Base-by-base conservation (phyloP, 2,888 invertebrate species). In the Odontocerum albicorne region DNA sequence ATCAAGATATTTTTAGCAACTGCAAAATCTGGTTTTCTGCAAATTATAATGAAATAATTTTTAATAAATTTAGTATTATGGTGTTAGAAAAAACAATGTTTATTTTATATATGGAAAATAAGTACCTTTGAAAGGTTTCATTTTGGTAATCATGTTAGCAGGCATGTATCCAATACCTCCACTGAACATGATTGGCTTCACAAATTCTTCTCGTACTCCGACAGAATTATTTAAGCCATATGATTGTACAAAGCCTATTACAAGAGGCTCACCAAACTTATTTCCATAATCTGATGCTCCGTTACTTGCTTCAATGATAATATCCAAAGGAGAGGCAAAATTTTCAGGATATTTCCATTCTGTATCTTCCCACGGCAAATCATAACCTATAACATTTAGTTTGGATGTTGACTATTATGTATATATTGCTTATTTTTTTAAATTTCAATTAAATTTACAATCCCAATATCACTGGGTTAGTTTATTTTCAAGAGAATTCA, bases 271-370 rank as follows among this genome's bases (percentile, higher is more conserved):
- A 0, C 97, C 98, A 74, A 98, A 99, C 75, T 99, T 98, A 72
- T 99, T 99, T 4, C 98, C 98, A 71, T 98, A 99, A 71, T 99
- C 98, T 0, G 96, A 96, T 2, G 97, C 98, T 1, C 98, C 98
- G 70, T 98, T 94, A 70, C 95, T 96, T 0, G 97, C 98, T 72
- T 97, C 95, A 20, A 99, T 86, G 15, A 94, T 84, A 38, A 98
- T 87, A 69, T 95, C 89, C 10, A 93, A 72, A 0, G 98, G 95
- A 1, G 84, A 79, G 1, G 97, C 96, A 74, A 99, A 93, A 63
- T 96, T 95, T 31, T 73, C 74, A 0, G 98, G 96, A 73, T 98
- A 97, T 45, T 79, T 72, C 65, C 83, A 83, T 4, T 69, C 71
- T 16, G 73, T 67, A 42, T 90, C 86, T 73, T 98, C 98, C 92